Evolutionary conservation across 2,797 vertebrate species (phyloP).

Genomic region (Acanthopagrus latus): DNA sequence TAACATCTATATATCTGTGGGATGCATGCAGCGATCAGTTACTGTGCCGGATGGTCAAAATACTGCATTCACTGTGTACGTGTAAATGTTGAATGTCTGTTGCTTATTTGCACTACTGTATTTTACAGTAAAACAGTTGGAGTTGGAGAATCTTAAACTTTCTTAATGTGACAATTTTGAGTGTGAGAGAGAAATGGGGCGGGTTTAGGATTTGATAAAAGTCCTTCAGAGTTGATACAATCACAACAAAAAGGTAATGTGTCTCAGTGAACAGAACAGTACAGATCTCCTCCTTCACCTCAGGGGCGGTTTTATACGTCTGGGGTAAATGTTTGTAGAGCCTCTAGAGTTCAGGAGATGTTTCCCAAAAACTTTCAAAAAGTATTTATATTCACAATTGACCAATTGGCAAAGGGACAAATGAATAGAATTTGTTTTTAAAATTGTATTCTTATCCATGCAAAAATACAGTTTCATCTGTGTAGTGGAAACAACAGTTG

Average conservation of each 20-base stretch:
- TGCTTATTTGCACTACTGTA: constrained; percentile 6
- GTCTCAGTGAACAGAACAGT: background rate
- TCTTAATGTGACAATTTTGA: background rate
- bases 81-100: background rate
- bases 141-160: background rate
- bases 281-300: background rate
- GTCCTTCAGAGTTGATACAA: background rate
- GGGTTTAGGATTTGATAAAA: background rate
- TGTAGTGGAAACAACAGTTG: too few species aligned
- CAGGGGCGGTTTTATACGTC: background rate
- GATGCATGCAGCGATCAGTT: background rate
- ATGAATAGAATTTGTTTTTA: too few species aligned
- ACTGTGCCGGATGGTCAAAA: background rate
- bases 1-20: background rate
- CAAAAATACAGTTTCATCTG: too few species aligned
- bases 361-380: too few species aligned
- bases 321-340: too few species aligned
- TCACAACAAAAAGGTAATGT: background rate
- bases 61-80: background rate
- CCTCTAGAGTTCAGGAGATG: too few species aligned
- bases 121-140: background rate
- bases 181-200: background rate
- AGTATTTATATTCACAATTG: too few species aligned
- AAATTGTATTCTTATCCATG: too few species aligned
- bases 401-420: too few species aligned